phyloP scores from a whole-genome alignment of 2,797 vertebrate species.

The Parambassis ranga region DNA sequence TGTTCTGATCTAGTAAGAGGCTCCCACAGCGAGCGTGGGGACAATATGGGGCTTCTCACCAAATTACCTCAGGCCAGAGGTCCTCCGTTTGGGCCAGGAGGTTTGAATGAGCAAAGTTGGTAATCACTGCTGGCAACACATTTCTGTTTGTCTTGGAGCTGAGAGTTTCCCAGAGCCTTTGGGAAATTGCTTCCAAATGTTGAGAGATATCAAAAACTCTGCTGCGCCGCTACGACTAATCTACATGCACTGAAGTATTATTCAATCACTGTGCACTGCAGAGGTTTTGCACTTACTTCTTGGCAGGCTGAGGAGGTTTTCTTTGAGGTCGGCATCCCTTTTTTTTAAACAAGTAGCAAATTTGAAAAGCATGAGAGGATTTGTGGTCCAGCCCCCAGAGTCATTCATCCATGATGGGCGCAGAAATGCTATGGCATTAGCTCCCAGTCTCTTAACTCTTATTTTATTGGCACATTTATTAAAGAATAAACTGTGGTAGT shows the following conservation, averaged over 20 bases:
- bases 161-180: constrained; percentile 45
- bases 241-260: constrained; percentile 24
- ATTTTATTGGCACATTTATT: neutral
- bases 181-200: constrained; percentile 73
- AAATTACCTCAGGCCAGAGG: constrained; percentile 38
- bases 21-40: constrained; percentile 27
- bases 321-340: neutral
- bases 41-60: constrained; percentile 18
- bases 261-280: neutral
- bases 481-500: neutral
- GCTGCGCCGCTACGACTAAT: neutral
- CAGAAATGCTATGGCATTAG: neutral
- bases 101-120: constrained; percentile 37
- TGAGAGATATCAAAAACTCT: constrained; percentile 52
- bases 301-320: neutral
- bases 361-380: constrained; percentile 8
- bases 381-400: constrained; percentile 4
- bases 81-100: constrained; percentile 27
- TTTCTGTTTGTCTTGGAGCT: constrained; percentile 67
- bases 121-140: constrained; percentile 60
- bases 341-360: neutral
- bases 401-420: constrained; percentile 19
- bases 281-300: constrained; percentile 2
- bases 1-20: constrained; percentile 20
- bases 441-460: neutral